Conservation (phyloP, 2,797 vertebrate genomes). For the Microctenopoma stevenorrisi region DNA sequence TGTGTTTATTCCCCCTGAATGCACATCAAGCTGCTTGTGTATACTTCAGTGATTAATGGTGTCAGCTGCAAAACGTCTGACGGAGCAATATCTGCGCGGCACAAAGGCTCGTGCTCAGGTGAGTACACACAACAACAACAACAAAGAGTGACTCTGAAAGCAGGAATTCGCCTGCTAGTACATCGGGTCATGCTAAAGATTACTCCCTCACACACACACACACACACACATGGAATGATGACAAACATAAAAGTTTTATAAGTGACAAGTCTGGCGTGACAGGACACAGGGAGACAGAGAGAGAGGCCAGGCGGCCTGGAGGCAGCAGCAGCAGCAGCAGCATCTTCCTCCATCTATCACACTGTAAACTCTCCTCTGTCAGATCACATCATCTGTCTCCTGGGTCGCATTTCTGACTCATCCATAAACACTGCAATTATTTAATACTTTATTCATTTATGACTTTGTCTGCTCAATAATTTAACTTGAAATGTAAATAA, state of each 20-base stretch:
- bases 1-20: conserved; percentile 50
- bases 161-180: conserved; percentile 28
- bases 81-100: conserved; percentile 46
- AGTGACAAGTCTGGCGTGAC: conserved; percentile 26
- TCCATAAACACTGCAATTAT: conserved; percentile 24
- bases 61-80: conserved; percentile 55
- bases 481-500: conserved; percentile 3
- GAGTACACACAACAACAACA: conserved; percentile 35
- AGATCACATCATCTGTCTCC: conserved; percentile 36
- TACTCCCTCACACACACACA: not conserved
- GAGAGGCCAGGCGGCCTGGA: not conserved
- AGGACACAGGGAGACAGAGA: not conserved
- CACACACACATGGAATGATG: conserved; percentile 24
- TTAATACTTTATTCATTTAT: conserved; percentile 3
- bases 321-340: not conserved
- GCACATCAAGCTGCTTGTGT: conserved; percentile 36
- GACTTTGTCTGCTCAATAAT: conserved; percentile 7
- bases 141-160: conserved; percentile 39
- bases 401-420: conserved; percentile 32
- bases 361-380: conserved; percentile 25
- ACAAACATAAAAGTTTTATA: conserved; percentile 34
- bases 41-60: conserved; percentile 58
- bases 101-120: conserved; percentile 37
- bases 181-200: conserved; percentile 41
- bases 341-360: conserved; percentile 13